Conservation (phyloP, 2,888 invertebrate species). For the Tenthredo mesomela region DNA sequence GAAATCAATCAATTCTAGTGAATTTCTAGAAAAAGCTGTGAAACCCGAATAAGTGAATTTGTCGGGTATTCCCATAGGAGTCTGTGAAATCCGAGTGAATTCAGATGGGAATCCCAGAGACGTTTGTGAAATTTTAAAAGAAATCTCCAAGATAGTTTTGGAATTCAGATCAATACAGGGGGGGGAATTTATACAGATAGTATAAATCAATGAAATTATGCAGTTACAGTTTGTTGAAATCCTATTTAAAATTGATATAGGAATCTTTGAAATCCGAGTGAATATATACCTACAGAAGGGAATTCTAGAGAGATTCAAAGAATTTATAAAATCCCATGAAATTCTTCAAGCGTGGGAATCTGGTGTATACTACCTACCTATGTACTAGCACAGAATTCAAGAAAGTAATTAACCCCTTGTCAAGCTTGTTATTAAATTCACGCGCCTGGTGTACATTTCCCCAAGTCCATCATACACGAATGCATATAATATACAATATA, state of each 20-base stretch:
- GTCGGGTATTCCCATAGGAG: background rate
- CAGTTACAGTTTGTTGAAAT: background rate
- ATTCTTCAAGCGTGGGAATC: background rate
- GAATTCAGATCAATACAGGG: background rate
- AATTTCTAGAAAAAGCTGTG: conserved; percentile 8
- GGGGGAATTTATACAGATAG: background rate
- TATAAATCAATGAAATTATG: background rate
- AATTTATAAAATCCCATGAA: background rate
- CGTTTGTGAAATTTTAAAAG: background rate
- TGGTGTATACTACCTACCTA: no score
- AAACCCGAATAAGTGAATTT: background rate
- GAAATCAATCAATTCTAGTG: background rate
- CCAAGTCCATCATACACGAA: background rate
- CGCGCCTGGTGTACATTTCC: background rate
- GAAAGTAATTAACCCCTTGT: background rate
- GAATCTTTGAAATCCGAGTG: background rate
- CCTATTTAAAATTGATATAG: background rate
- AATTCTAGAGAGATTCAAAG: background rate
- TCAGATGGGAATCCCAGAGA: background rate
- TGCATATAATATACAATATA: background rate
- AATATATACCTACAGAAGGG: background rate
- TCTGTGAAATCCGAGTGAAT: conserved; percentile 1
- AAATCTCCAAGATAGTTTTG: background rate
- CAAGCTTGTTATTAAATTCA: background rate
- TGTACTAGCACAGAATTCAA: background rate